Conservation (phyloP, 2,797 vertebrate genomes). For the Catamblyrhynchus diadema region DNA sequence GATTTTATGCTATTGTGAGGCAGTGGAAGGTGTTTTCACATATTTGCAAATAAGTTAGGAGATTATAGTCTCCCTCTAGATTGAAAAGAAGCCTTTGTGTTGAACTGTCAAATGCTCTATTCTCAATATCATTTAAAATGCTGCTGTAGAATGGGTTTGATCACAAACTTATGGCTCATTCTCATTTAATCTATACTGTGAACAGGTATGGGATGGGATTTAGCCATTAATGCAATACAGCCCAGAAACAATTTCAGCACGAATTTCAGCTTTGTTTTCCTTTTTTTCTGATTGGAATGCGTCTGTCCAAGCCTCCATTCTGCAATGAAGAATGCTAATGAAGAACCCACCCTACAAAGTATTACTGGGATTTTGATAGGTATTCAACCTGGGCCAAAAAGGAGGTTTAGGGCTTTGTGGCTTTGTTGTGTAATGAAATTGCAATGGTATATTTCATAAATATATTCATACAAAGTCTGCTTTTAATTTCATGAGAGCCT, state of each 20-base stretch:
- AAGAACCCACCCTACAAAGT: not conserved
- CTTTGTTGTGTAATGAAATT: not conserved
- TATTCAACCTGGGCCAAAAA: not conserved
- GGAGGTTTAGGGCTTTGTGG: not conserved
- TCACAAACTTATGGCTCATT: not conserved
- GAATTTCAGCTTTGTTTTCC: not conserved
- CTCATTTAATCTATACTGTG: not conserved
- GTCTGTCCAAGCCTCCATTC: not conserved
- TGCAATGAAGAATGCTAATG: not conserved
- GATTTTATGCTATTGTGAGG: not conserved
- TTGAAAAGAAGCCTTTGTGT: not conserved
- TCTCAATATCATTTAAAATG: not conserved
- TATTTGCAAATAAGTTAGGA: not conserved
- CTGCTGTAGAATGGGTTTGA: not conserved
- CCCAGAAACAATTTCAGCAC: not conserved
- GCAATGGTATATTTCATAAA: constrained; percentile 34
- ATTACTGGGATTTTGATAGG: not conserved
- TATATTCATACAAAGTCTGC: constrained; percentile 30
- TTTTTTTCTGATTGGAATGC: not conserved
- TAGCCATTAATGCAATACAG: not conserved
- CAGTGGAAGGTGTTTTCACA: not conserved
- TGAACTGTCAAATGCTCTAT: not conserved
- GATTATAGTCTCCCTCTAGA: not conserved
- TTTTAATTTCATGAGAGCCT: constrained; percentile 51
- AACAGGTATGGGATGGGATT: not conserved